Evolutionary conservation across 2,797 vertebrate species (phyloP), one percentile per base, ranked within the genome.

Genomic region (Tragopan temminckii): DNA sequence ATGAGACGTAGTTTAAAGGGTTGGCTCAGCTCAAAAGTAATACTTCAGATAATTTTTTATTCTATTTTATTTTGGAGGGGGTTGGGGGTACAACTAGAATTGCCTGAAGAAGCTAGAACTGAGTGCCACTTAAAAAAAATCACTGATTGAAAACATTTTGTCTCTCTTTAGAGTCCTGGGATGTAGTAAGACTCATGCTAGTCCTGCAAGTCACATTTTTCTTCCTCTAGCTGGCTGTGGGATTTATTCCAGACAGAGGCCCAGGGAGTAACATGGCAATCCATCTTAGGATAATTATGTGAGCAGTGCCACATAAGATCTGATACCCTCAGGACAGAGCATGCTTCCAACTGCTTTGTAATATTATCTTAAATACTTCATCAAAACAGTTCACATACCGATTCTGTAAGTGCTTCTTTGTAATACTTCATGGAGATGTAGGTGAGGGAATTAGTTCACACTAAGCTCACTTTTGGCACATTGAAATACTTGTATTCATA

Each of bases 401-500:
- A 31, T 89, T 93, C 75, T 46, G 31, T 82, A 62, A 72, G 11
- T 59, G 42, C 67, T 77, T 70, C 19, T 76, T 58, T 81, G 64
- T 71, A 57, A 81, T 69, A 17, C 77, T 94, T 92, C 68, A 16
- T 3, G 2, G 62, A 31, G 72, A 76, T 88, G 77, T 83, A 79
- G 93, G 80, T 70, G 63, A 80, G 88, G 80, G 67, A 95, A 89
- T 92, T 85, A 88, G 77, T 84, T 80, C 67, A 78, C 67, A 85
- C 38, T 55, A 91, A 91, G 63, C 87, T 95, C 42, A 79, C 89
- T 91, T 96, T 79, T 95, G 91, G 85, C 80, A 84, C 85, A 86
- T 2, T 75, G 77, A 89, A 85, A 80, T 88, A 78, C n/a, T 72
- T 91, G 55, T 66, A 63, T 72, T 94, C 2, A 0, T 83, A 78